Evolutionary conservation across 2,888 invertebrate species (phyloP).

Genomic region (Oxystoma pomonae): DNA sequence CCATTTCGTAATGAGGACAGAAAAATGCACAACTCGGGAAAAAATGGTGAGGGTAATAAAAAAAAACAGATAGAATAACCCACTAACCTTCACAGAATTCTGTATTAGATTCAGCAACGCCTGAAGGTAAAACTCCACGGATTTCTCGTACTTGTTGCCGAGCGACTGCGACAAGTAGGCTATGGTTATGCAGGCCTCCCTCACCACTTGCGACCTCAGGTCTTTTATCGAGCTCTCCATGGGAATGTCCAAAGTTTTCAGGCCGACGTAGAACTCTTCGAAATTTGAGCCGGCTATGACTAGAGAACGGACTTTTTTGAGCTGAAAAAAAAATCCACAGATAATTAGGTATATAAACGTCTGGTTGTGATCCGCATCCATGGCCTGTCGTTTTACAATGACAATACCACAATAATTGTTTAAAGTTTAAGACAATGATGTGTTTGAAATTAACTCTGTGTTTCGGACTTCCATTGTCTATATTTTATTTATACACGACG

Average conservation of each 20-base stretch:
- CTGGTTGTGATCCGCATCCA: too few relatives aligned
- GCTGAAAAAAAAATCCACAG: slow-evolving; percentile 53
- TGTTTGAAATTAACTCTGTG: too few relatives aligned
- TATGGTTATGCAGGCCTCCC: slow-evolving; percentile 94
- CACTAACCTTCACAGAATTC: slow-evolving; percentile 86
- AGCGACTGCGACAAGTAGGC: slow-evolving; percentile 86
- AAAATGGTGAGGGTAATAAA: too few relatives aligned
- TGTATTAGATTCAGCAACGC: slow-evolving; percentile 86
- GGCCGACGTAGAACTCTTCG: slow-evolving; percentile 69
- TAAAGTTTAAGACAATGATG: too few relatives aligned
- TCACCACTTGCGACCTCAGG: slow-evolving; percentile 84
- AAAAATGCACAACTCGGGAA: too few relatives aligned
- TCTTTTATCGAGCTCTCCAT: slow-evolving; percentile 82
- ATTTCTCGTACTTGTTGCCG: slow-evolving; percentile 78
- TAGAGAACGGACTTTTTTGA: slow-evolving; percentile 81
- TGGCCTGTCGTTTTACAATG: too few relatives aligned
- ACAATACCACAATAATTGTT: too few relatives aligned
- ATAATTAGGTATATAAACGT: too few relatives aligned
- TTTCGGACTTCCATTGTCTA: too few relatives aligned
- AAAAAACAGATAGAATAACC: too few relatives aligned
- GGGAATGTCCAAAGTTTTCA: slow-evolving; percentile 76
- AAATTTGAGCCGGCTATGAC: slow-evolving; percentile 74
- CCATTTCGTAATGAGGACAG: too few relatives aligned
- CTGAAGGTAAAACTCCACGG: slow-evolving; percentile 78
- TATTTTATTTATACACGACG: too few relatives aligned